A percentile compares a stretch with the other conserved stretches of the same genome.
These are phyloP conservation scores for Helicolenus hilgendorfi DNA, from an alignment of 2,797 vertebrate species.

Conservation along the genomic window DNA sequence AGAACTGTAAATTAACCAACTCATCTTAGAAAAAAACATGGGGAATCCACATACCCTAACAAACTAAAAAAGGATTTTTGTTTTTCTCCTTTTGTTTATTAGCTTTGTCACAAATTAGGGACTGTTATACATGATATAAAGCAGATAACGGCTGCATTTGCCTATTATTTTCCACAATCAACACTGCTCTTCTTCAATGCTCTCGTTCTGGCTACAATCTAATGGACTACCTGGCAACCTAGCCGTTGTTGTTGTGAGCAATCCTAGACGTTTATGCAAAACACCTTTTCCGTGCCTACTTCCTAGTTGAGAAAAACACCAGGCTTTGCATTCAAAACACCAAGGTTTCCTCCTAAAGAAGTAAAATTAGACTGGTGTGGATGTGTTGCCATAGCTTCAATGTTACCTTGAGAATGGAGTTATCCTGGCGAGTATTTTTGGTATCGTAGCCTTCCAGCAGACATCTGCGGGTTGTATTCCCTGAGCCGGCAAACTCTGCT, in stretches of 20 bases:
- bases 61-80: not conserved
- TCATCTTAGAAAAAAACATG: not conserved
- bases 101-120: not conserved
- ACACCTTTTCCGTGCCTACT: not conserved
- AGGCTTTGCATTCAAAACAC: constrained; percentile 17
- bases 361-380: not conserved
- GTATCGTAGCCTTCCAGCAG: constrained; percentile 99
- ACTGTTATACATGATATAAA: not conserved
- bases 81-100: not conserved
- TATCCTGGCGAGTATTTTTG: constrained; percentile 98
- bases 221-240: not conserved
- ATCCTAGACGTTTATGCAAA: constrained; percentile 9
- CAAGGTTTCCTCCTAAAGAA: not conserved
- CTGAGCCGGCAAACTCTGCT: constrained; percentile 96
- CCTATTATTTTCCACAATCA: not conserved
- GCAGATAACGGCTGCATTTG: not conserved
- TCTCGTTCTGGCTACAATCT: not conserved
- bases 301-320: not conserved
- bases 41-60: not conserved
- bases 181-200: not conserved
- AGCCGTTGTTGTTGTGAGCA: not conserved
- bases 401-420: constrained; percentile 98
- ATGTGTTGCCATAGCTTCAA: not conserved
- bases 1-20: not conserved
- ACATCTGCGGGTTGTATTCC: constrained; percentile 96